Base-by-base conservation (phyloP, 2,113 vertebrate genomes). In the Nesoenas mayeri region DNA sequence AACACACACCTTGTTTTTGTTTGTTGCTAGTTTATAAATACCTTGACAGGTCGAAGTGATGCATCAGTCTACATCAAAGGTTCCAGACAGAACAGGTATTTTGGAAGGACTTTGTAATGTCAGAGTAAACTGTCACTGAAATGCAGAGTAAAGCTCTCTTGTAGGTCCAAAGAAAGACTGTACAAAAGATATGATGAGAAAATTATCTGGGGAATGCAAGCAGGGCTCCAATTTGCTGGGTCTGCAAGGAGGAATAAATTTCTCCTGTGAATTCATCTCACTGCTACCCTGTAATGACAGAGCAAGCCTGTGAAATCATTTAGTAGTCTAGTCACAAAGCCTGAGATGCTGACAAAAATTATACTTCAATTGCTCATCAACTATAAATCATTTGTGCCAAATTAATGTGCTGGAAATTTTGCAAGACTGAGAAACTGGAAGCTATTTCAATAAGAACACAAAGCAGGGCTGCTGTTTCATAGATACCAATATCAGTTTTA, bases 281-380 rank as follows among this genome's bases (percentile, higher is more conserved):
- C 40, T 0, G 0, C 79, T 94, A 34, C 64, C 66, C 74, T 79
- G 72, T 78, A 91, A 88, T 9, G 61, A 80, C 4, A 86, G 44
- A 93, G 50, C 56, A 47, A 86, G 73, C 88, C 66, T 79, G 73
- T 10, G 12, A 79, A 84, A 79, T 65, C 79, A 65, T 62, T 96
- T 87, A 50, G 60, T 50, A 91, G 66, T 85, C 91, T 75, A 84
- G 61, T 78, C 83, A 96, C 83, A 91, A 88, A 92, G 77, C 53
- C 69, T 31, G 85, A 88, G 79, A 89, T 78, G 71, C 67, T 93
- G 75, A 51, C 86, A 88, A 91, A 85, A 94, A 88, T 40, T 16
- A 70, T 40, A 72, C 61, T 78, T 93, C 79, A 97, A 79, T 93
- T 96, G 88, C 73, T 93, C 69, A 95, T 91, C 88, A 94, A 44